Base-by-base conservation (phyloP, 2,888 invertebrate species). In the Bellardia bayeri region DNA sequence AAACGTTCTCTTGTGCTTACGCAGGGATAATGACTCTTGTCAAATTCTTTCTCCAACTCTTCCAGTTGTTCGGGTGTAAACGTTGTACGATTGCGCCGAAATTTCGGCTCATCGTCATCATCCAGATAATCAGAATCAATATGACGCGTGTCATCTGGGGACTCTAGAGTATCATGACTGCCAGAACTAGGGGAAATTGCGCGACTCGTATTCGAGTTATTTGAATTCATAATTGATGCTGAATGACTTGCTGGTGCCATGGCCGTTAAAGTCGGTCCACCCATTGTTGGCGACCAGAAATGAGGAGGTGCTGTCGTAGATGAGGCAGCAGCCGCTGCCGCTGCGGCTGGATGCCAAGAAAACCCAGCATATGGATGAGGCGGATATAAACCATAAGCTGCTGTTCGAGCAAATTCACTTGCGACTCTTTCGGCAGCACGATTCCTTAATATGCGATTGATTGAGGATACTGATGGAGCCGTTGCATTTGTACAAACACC, bases 401-500 rank as follows among this genome's bases (percentile, higher is more conserved):
- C 98, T 0, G 98, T 98, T 16, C 98, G 95, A 0, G 98, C 98
- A 91, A 99, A 98, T 93, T 99, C 99, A 2, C 97, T 98, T 0
- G 99, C 98, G 0, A 99, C 99, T 23, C 99, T 95, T 93, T 99
- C 99, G 0, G 99, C 99, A 0, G 99, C 99, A 9, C 99, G 95
- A 93, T 99, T 99, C 89, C 99, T 95, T 78, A 99, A 95, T 92
- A 99, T 99, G 90, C 99, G 96, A 94, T 99, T 99, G 93, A 99
- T 99, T 90, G 98, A 98, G 91, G 98, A 98, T 4, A 99, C 99
- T 82, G 98, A 98, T 0, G 99, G 99, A 0, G 99, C 98, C 37
- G 98, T 98, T 72, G 97, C 97, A 92, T 98, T 98, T 61, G 97
- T 98, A 94, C 99, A 99, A 16, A 99, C 98, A 90, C 98, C 98